These are phyloP conservation scores for Girardinus metallicus DNA, from an alignment of 2,797 vertebrate genomes.

Conservation along the genomic window DNA sequence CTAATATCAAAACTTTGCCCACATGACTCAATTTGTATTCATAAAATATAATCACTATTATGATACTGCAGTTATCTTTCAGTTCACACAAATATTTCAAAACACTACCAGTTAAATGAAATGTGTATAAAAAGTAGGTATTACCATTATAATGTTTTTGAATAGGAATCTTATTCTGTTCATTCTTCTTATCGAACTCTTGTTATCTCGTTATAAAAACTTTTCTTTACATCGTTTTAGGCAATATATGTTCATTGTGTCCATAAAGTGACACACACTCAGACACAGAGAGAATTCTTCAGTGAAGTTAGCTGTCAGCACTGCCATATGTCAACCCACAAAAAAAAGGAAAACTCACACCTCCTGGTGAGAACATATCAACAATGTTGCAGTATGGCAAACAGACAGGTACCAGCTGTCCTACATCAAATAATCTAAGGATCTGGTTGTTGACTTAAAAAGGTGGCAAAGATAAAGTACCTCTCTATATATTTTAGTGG, in stretches of 20 bases:
- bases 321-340: not conserved
- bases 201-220: not conserved
- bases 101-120: not conserved
- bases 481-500: not conserved
- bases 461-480: not conserved
- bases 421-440: not conserved
- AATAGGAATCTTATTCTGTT: not conserved
- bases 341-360: not conserved
- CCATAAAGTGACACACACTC: not conserved
- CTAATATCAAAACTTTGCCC: not conserved
- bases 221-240: not conserved
- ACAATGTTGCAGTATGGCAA: not conserved
- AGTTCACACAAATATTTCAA: not conserved
- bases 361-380: not conserved
- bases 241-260: not conserved
- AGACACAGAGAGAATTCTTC: not conserved
- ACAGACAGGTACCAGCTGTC: slow-evolving; percentile 1
- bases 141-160: not conserved
- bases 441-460: not conserved
- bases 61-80: not conserved
- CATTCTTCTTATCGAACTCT: not conserved
- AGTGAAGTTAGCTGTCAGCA: not conserved
- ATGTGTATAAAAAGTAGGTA: not conserved
- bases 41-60: not conserved
- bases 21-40: not conserved